These are phyloP conservation scores for Macrochelys suwanniensis DNA, from an alignment of 2,797 vertebrate genomes.

Conservation along the genomic window DNA sequence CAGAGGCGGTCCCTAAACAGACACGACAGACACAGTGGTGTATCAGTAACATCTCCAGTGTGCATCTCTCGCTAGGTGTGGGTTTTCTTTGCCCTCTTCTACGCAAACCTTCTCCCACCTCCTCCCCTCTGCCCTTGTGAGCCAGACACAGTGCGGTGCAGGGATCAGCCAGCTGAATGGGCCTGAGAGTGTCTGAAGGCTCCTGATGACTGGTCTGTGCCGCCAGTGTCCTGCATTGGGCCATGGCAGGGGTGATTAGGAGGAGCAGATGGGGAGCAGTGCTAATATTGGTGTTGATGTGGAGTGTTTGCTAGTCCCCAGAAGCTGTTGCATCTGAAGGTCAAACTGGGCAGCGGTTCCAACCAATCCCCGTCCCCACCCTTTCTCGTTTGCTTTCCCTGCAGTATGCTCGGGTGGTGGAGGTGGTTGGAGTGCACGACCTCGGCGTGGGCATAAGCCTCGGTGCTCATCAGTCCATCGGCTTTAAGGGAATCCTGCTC, in stretches of 20 bases:
- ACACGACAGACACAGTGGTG: not conserved
- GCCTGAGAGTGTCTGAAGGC: not conserved
- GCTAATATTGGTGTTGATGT: not conserved
- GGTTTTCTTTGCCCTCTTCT: not conserved
- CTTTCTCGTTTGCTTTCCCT: not conserved
- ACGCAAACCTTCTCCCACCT: not conserved
- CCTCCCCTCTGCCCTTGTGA: not conserved
- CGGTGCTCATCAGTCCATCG: slow-evolving; percentile 88
- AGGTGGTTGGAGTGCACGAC: slow-evolving; percentile 85
- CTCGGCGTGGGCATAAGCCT: slow-evolving; percentile 87
- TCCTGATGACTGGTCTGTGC: not conserved
- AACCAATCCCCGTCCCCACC: not conserved
- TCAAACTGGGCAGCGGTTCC: not conserved
- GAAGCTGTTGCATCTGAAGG: not conserved
- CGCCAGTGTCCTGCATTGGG: not conserved
- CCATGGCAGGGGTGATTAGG: not conserved
- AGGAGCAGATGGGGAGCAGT: not conserved
- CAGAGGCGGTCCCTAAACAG: not conserved
- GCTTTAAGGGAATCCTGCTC: slow-evolving; percentile 89
- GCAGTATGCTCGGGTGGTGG: slow-evolving; percentile 87
- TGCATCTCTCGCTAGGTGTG: not conserved
- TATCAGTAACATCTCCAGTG: not conserved
- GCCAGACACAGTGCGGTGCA: not conserved
- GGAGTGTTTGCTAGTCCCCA: not conserved
- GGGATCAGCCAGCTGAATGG: not conserved